Percentiles rank a stretch among this genome's conserved stretches.
phyloP scores from a whole-genome alignment of 2,888 invertebrate genomes.

The Drosophila villosipedis region DNA sequence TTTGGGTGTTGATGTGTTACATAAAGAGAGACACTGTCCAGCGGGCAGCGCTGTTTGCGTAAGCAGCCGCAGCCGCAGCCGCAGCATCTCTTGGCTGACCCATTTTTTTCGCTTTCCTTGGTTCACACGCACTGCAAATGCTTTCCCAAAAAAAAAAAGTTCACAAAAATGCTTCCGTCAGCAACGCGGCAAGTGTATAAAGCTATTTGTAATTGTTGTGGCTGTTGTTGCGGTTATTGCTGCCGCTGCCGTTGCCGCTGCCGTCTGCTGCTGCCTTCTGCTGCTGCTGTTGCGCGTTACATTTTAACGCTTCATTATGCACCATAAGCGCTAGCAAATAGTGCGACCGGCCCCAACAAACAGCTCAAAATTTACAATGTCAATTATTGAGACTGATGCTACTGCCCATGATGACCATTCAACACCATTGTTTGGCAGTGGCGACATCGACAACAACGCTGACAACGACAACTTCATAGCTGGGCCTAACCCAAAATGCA shows the following conservation, averaged over 20 bases:
- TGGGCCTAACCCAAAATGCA: constrained; percentile 53
- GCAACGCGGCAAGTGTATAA: constrained; percentile 72
- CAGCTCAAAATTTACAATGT: constrained; percentile 67
- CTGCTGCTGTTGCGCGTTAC: constrained; percentile 61
- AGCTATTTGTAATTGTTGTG: constrained; percentile 75
- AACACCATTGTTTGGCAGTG: constrained; percentile 68
- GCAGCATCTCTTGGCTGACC: constrained; percentile 62
- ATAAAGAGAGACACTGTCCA: constrained; percentile 46
- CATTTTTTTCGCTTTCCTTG: constrained; percentile 74
- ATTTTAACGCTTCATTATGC: constrained; percentile 80
- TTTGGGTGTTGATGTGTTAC: constrained; percentile 39
- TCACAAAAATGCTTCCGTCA: constrained; percentile 78
- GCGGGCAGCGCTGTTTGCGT: constrained; percentile 58
- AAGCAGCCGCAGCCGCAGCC: constrained; percentile 50
- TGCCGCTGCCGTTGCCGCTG: background rate
- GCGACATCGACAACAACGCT: constrained; percentile 51
- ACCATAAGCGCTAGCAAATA: constrained; percentile 55
- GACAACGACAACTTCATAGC: constrained; percentile 42
- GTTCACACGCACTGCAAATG: constrained; percentile 76
- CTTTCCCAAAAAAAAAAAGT: constrained; percentile 64
- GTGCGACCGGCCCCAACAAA: constrained; percentile 36
- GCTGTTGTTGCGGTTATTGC: constrained; percentile 30
- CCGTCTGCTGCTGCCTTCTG: background rate
- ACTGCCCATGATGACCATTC: constrained; percentile 59
- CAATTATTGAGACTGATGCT: constrained; percentile 66